Percentiles rank a stretch among this genome's conserved stretches.
These are phyloP conservation scores for Heliconius nattereri DNA, from an alignment of 1,140 invertebrate species.

Conservation along the genomic window DNA sequence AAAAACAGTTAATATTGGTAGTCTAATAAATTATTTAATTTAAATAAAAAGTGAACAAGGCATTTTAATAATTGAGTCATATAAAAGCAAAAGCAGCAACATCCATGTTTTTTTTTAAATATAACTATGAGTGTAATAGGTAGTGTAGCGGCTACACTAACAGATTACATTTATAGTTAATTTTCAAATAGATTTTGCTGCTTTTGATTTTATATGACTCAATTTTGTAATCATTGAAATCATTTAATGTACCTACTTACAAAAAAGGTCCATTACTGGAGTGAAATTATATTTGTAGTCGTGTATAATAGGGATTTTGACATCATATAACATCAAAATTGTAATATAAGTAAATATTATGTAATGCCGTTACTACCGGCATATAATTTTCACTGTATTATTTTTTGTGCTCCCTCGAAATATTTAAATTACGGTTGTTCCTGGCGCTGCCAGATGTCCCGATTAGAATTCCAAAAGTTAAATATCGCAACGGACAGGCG, in stretches of 20 bases:
- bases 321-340: neutral
- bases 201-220: too few species aligned
- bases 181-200: too few species aligned
- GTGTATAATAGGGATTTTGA: slow-evolving; percentile 2
- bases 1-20: neutral
- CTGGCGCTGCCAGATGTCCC: too few species aligned
- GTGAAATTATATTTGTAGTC: neutral
- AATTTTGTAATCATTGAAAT: neutral
- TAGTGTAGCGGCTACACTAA: too few species aligned
- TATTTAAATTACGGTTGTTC: neutral
- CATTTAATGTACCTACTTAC: neutral
- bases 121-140: too few species aligned
- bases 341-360: neutral
- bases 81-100: too few species aligned
- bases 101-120: too few species aligned
- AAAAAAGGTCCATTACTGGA: slow-evolving; percentile 2
- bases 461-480: too few species aligned
- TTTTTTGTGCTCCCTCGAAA: neutral
- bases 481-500: too few species aligned
- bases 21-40: neutral
- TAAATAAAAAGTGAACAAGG: neutral
- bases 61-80: neutral
- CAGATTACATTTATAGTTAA: too few species aligned
- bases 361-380: neutral
- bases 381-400: neutral